Evolutionary conservation across 2,888 invertebrate genomes (phyloP).

Genomic region (Xylota sylvarum): DNA sequence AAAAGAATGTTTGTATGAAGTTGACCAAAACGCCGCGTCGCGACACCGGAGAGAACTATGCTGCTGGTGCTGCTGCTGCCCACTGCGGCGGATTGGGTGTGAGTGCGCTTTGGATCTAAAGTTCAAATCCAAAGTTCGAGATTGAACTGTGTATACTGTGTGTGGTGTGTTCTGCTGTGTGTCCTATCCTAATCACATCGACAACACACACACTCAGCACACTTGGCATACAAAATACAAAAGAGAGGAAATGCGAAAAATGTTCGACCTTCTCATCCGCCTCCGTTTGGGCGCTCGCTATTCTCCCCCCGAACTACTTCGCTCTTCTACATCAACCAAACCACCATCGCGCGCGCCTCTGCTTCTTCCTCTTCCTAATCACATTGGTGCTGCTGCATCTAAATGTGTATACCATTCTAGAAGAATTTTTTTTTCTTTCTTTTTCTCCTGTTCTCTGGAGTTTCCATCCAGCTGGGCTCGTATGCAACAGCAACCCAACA

Average conservation of each 20-base stretch:
- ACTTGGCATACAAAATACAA: conserved; percentile 76
- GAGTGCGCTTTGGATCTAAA: conserved; percentile 76
- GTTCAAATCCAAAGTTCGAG: conserved; percentile 77
- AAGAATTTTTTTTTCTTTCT: conserved; percentile 29
- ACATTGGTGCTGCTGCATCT: conserved; percentile 59
- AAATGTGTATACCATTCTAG: conserved; percentile 66
- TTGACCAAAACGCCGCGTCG: conserved; percentile 65
- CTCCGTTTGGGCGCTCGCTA: conserved; percentile 68
- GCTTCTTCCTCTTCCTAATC: conserved; percentile 64
- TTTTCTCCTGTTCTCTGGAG: conserved; percentile 50
- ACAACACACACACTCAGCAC: conserved; percentile 64
- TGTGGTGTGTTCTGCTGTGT: conserved; percentile 56
- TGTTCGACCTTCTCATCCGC: conserved; percentile 77
- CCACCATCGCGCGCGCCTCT: conserved; percentile 52
- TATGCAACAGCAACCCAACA: conserved; percentile 53
- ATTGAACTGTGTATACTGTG: conserved; percentile 68
- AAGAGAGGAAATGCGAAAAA: conserved; percentile 77
- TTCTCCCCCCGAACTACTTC: conserved; percentile 30
- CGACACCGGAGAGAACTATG: conserved; percentile 74
- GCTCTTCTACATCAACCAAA: conserved; percentile 26
- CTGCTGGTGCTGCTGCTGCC: conserved; percentile 57
- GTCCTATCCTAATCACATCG: conserved; percentile 76
- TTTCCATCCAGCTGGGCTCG: conserved; percentile 58
- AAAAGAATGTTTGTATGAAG: conserved; percentile 59
- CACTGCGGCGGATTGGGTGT: conserved; percentile 69